Base-by-base conservation (phyloP, 2,797 vertebrate genomes). In the Platalea minor region DNA sequence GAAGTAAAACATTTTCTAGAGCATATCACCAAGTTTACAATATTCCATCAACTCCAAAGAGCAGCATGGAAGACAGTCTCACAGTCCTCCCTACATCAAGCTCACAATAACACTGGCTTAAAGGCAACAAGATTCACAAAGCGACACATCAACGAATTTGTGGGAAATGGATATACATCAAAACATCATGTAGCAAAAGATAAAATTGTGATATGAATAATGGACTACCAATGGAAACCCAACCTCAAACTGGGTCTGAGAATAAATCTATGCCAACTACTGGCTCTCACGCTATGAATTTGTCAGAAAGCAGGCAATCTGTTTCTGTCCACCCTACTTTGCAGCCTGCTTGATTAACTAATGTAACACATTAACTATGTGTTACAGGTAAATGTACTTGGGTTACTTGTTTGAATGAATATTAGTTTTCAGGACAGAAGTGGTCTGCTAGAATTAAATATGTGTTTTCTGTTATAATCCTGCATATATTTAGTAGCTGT, bases 71-170 rank as follows among this genome's bases (percentile, higher is more conserved):
- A 64, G 10, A 74, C 37, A 41, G n/a, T 82, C 35, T 56, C 57
- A 31, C 35, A 59, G 64, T 33, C 60, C 57, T 2, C 24, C 13
- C 28, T 12, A 63, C 39, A 65, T 16, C 29, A 64, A 57, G 41
- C 41, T 60, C 50, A 56, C 46, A 83, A 0, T 24, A 88, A 72
- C 9, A 17, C 7, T 29, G 45, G 48, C 54, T 79, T 37, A 64
- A 86, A 91, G 20, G 37, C 64, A 85, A 57, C 33, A 54, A 70
- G 41, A 35, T 43, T 76, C 63, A 68, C 18, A 60, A 16, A 54
- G 26, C 18, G 11, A 72, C 23, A 85, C 6, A 54, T 53, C 53
- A 88, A 51, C 0, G 0, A 29, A 21, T 56, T 48, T 61, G n/a
- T 54, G 35, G 59, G 29, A 82, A 75, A 61, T n/a, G 15, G 64